Base-by-base conservation (phyloP, 2,113 vertebrate genomes). In the Myotis davidii region DNA sequence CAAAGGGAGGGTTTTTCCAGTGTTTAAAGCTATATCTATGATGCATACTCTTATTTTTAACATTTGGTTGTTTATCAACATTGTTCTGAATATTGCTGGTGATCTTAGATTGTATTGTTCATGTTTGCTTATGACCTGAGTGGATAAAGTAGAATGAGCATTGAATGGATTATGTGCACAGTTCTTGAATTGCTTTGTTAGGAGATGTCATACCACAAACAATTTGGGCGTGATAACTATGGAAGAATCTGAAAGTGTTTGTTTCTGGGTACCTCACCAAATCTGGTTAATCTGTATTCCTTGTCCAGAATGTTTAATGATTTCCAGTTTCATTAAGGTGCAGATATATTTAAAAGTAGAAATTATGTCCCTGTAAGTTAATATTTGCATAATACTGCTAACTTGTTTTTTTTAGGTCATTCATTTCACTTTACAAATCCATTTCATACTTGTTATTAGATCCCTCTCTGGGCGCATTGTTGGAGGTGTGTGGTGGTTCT, bases 401-500 rank as follows among this genome's bases (percentile, higher is more conserved):
- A 97, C 16, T 42, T 94, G 10, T 92, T 85, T 97, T 91, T 96
- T 94, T 95, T 91, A 97, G 96, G 88, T 97, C 96, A 96, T 97
- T 97, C 97, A 98, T 98, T 98, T 98, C 94, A 97, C 97, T 98
- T 98, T 98, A 98, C 96, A 98, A 98, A 98, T 98, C 96, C 97
- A 97, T 99, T 96, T 99, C 98, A 98, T 98, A 97, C 98, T 98
- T 98, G 97, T 98, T 96, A 97, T 98, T 97, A 99, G 99, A 98
- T 99, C 99, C 98, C 99, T 99, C 97, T 99, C 99, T 97, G 99
- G 99, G 84, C 99, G 99, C 95, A 99, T 99, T 97, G 99, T 99
- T 97, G 99, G 99, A 96, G 99, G 99, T 88, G 99, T 99, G 91
- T 99, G 99, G 99, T 99, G 99, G 99, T 99, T 99, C 98, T 99